phyloP scores from a whole-genome alignment of 2,888 invertebrate genomes.

The Lumbricus terrestris region DNA sequence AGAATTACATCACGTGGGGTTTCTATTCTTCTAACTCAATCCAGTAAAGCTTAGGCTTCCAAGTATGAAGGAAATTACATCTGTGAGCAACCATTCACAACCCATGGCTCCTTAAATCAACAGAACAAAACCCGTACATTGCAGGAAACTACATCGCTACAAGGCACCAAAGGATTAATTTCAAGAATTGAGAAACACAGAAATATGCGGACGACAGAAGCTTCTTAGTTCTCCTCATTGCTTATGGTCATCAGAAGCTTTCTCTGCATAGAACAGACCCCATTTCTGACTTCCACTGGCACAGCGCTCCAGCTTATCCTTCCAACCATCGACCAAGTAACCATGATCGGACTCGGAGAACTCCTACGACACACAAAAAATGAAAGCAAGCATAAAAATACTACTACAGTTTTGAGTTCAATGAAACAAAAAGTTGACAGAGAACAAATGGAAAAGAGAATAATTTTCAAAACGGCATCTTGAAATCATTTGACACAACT shows the following conservation, averaged over 20 bases:
- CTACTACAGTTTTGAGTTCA: background rate
- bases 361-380: constrained; percentile 48
- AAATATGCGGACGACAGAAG: background rate
- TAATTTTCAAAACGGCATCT: background rate
- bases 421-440: background rate
- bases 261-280: constrained; percentile 53
- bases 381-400: background rate
- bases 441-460: background rate
- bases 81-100: background rate
- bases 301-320: constrained; percentile 48
- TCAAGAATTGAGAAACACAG: background rate
- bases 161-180: background rate
- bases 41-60: background rate
- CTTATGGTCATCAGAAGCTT: constrained; percentile 25
- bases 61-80: background rate
- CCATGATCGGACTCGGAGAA: constrained; percentile 62
- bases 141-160: background rate
- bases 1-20: background rate
- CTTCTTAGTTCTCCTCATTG: background rate
- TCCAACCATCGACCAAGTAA: constrained; percentile 61
- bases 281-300: constrained; percentile 47
- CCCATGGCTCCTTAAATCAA: no score
- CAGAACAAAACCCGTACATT: background rate
- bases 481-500: background rate
- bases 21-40: background rate